A percentile compares a stretch with the other conserved stretches of the same genome.
These are phyloP conservation scores for Cryptotermes secundus DNA, from an alignment of 1,140 invertebrate species.

Conservation along the genomic window DNA sequence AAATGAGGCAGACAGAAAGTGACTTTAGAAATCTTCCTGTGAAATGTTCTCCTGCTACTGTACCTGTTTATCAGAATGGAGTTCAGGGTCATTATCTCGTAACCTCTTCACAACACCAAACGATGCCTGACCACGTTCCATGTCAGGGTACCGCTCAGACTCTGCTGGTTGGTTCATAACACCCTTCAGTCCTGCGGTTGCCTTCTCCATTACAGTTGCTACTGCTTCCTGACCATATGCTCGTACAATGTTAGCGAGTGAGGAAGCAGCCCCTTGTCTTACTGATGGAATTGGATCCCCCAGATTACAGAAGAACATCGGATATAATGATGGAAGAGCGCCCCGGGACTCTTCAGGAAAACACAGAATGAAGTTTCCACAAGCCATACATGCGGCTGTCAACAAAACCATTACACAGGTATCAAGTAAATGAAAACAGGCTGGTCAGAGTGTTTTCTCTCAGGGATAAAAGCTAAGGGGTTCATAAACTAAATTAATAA, in stretches of 20 bases:
- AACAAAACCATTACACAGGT: constrained; percentile 31
- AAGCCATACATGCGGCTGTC: constrained; percentile 59
- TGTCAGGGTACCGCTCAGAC: constrained; percentile 48
- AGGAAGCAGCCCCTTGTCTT: constrained; percentile 56
- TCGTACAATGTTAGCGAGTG: constrained; percentile 52
- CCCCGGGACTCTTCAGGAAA: constrained; percentile 54
- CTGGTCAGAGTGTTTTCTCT: too few species aligned
- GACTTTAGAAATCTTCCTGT: too few species aligned
- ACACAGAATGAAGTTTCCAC: constrained; percentile 56
- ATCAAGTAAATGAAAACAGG: not conserved
- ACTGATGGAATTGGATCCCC: constrained; percentile 59
- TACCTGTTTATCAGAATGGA: constrained; percentile 54
- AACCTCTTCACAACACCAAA: constrained; percentile 54
- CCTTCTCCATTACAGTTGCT: constrained; percentile 40
- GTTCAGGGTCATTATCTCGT: constrained; percentile 55
- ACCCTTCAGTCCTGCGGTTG: constrained; percentile 39
- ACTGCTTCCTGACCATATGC: constrained; percentile 51
- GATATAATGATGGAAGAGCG: constrained; percentile 49
- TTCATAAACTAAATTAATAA: too few species aligned
- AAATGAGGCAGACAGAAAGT: too few species aligned
- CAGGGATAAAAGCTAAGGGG: too few species aligned
- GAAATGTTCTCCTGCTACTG: too few species aligned
- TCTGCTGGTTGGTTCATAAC: constrained; percentile 49
- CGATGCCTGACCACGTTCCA: constrained; percentile 49
- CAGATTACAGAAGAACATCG: constrained; percentile 56